Evolutionary conservation across 2,113 vertebrate genomes (phyloP), one percentile per base, ranked within the genome.

Genomic region (Leptosomus discolor): DNA sequence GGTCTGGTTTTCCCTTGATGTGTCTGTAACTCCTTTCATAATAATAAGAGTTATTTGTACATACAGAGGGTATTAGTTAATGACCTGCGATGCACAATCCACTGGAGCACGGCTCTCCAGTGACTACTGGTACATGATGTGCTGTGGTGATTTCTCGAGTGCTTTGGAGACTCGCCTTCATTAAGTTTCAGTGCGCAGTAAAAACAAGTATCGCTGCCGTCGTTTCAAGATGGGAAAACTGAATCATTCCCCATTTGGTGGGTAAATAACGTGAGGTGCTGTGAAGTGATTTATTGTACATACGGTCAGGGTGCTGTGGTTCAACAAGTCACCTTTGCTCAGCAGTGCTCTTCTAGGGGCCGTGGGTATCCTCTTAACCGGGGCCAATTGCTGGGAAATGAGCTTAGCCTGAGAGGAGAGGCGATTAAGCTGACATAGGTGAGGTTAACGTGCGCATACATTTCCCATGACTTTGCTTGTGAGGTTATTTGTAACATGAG

Each of bases 1-100:
- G 50, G 41, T 80, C 85, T 92, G 70, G 21, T 64, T 94, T 94
- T 94, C 71, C 48, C 87, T 93, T 74, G 71, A 46, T 92, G 78
- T 63, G 50, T 90, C 58, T 96, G 63, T 75, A 88, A 51, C 67
- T 94, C 74, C 60, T 88, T 93, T 88, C 67, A 43, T 67, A 46
- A 56, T 87, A 71, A 19, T 21, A 29, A 24, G 70, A 85, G 39
- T 64, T 71, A 37, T 84, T 95, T 90, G 83, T 88, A 65, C 57
- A 6, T 53, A 54, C 6, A 12, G 76, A 64, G 32, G 58, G 77
- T 54, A 77, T 96, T 89, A 85, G 77, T 91, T 97, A 91, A 91
- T 93, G 79, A 85, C 74, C 74, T 76, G 64, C 0, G 2, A 45
- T 70, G 61, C 46, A 30, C 45, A 50, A 6, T 78, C 48, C 2